phyloP scores from a whole-genome alignment of 2,888 invertebrate species.

The Oithona nana region DNA sequence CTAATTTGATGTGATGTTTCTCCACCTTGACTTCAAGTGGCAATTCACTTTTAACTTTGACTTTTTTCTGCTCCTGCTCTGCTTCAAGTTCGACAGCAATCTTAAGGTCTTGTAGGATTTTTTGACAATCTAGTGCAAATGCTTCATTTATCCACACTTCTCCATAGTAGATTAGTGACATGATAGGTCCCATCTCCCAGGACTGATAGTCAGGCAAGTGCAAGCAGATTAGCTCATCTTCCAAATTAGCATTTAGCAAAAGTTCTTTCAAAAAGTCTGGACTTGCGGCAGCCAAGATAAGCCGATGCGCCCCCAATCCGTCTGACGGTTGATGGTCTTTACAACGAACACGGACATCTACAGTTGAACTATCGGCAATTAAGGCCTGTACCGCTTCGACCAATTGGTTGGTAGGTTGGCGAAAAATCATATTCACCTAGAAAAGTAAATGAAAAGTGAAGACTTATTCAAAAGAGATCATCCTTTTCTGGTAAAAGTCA shows the following conservation, averaged over 20 bases:
- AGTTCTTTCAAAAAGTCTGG: neutral
- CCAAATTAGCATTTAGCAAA: neutral
- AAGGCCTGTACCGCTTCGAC: neutral
- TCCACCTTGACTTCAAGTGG: neutral
- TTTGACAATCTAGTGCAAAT: constrained; percentile 1
- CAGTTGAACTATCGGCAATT: neutral
- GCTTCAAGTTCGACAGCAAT: neutral
- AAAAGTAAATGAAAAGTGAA: too few species aligned
- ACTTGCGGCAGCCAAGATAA: constrained; percentile 5
- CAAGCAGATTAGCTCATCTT: constrained; percentile 2
- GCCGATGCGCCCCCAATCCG: neutral
- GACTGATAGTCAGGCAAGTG: constrained; percentile 1
- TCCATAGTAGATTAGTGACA: constrained; percentile 10
- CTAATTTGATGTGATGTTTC: neutral
- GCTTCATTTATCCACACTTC: neutral
- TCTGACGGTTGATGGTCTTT: neutral
- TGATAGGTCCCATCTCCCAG: neutral
- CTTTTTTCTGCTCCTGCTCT: neutral
- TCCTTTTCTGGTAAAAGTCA: too few species aligned
- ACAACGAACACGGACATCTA: constrained; percentile 5
- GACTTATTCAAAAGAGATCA: too few species aligned
- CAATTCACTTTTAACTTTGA: too few species aligned
- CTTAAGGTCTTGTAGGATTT: neutral
- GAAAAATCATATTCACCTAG: neutral
- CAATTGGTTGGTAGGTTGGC: neutral